Evolutionary conservation across 2,797 vertebrate genomes (phyloP), one percentile per base, ranked within the genome.

Genomic region (Nannoperca australis): DNA sequence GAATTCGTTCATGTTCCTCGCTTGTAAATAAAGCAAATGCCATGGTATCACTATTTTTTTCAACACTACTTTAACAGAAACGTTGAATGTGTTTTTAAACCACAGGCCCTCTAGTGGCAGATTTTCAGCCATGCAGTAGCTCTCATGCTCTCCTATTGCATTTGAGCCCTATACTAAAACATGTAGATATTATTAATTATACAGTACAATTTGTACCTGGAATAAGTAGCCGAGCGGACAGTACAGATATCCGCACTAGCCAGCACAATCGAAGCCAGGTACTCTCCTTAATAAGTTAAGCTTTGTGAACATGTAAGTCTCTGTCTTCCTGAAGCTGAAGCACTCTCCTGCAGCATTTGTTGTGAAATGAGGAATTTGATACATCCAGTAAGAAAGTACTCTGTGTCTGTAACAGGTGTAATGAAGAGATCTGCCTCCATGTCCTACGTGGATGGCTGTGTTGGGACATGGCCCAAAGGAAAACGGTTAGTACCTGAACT

Each of bases 401-500:
- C 27, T 81, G 30, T 66, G 6, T 79, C 36, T 86, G 45, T 22
- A 27, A 49, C 87, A 98, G 98, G 95, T 86, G 76, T 94, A 79
- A 97, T 99, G 91, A 97, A 95, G 90, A 96, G 96, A 83, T 98
- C 97, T 67, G 94, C 96, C 62, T 99, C 98, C 70, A 95, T 98
- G 97, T 98, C 98, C 38, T 98, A 96, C 0, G 94, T 97, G 75
- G 98, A 99, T 64, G 96, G 97, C 55, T 96, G 96, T 84, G 95
- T 97, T 44, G 97, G 97, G 56, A 99, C 98, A 0, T 99, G 98
- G 98, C 98, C 98, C 74, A 98, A 99, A 95, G 97, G 99, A 84
- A 99, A 97, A 93, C 95, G 96, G 97, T 99, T 61, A 63, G 93
- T 93, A n/a, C 0, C 45, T 65, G 2, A 64, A 50, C 56, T 42